A percentile compares a stretch with the other conserved stretches of the same genome.
phyloP scores from a whole-genome alignment of 2,888 invertebrate species.

The Trilocha varians region DNA sequence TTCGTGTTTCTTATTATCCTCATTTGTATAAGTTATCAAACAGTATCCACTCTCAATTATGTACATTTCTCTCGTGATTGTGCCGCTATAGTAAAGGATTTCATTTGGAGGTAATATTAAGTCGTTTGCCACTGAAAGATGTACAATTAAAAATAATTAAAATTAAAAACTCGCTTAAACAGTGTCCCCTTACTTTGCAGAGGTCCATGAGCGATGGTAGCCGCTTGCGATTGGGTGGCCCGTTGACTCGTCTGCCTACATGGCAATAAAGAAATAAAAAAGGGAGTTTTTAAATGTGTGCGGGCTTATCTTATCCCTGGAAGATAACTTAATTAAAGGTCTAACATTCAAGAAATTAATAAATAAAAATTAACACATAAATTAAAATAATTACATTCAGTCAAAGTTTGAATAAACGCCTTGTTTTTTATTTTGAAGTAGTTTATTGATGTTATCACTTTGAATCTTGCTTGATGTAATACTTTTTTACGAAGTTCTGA shows the following conservation, averaged over 20 bases:
- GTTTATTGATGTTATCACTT: constrained; percentile 54
- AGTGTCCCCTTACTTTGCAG: too few relatives aligned
- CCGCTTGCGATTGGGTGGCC: too few relatives aligned
- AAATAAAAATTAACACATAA: not conserved
- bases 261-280: too few relatives aligned
- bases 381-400: constrained; percentile 43
- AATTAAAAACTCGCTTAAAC: too few relatives aligned
- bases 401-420: constrained; percentile 61
- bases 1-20: constrained; percentile 40
- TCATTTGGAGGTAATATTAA: constrained; percentile 66
- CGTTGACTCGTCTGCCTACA: too few relatives aligned
- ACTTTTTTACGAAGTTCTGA: constrained; percentile 59
- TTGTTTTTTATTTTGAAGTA: constrained; percentile 67
- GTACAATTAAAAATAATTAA: constrained; percentile 8
- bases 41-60: constrained; percentile 69
- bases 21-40: constrained; percentile 43
- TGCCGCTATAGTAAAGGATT: constrained; percentile 67
- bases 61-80: constrained; percentile 64
- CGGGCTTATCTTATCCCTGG: too few relatives aligned
- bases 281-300: too few relatives aligned
- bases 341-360: not conserved
- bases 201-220: too few relatives aligned
- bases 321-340: too few relatives aligned
- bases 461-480: constrained; percentile 60
- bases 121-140: constrained; percentile 46